Evolutionary conservation across 2,113 vertebrate species (phyloP).

Genomic region (Chloebia gouldiae): DNA sequence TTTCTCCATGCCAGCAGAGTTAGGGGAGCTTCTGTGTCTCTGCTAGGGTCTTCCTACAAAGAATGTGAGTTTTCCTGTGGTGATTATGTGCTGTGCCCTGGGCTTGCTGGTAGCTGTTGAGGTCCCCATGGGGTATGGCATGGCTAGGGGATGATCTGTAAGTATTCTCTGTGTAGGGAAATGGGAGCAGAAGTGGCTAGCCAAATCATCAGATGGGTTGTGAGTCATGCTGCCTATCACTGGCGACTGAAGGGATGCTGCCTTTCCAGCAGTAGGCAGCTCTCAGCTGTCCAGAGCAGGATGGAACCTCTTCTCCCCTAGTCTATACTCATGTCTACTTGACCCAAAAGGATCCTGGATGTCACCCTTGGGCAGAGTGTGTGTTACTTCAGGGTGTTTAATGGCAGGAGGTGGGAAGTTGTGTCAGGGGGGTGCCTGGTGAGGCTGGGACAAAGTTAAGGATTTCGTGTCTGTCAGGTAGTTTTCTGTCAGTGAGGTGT

Average conservation of each 20-base stretch:
- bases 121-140: neutral
- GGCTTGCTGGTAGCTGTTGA: neutral
- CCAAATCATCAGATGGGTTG: neutral
- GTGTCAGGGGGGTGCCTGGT: accelerated
- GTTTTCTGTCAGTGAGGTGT: neutral
- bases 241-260: neutral
- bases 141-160: neutral
- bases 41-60: neutral
- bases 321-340: neutral
- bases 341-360: neutral
- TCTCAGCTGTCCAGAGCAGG: neutral
- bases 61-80: neutral
- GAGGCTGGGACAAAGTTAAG: accelerated
- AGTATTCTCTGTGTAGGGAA: neutral
- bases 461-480: neutral
- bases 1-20: neutral
- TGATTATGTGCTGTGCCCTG: neutral
- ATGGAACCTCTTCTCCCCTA: neutral
- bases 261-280: neutral
- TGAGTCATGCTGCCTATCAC: neutral
- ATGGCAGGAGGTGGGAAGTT: accelerated
- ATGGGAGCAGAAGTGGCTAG: neutral
- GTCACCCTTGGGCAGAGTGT: neutral
- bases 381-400: neutral
- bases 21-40: neutral